A percentile compares a stretch with the other conserved stretches of the same genome.
These are phyloP conservation scores for Ophonus ardosiacus DNA, from an alignment of 2,888 invertebrate genomes.

Conservation along the genomic window DNA sequence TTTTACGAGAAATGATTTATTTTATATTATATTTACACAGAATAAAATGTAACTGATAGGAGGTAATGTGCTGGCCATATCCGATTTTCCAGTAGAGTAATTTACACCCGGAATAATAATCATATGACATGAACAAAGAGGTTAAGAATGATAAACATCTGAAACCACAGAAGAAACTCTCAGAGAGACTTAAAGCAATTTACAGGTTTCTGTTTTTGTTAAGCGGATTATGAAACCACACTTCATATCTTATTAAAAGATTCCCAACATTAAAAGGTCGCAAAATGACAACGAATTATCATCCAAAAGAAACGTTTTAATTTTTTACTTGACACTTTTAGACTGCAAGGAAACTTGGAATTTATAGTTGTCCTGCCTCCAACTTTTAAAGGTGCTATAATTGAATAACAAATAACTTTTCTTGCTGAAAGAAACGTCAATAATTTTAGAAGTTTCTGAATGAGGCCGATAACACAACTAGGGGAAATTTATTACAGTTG, in stretches of 20 bases:
- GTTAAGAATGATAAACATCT: slow-evolving; percentile 21
- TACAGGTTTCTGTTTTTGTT: slow-evolving; percentile 36
- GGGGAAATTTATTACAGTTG: not conserved
- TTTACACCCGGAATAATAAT: slow-evolving; percentile 10
- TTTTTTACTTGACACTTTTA: slow-evolving; percentile 1
- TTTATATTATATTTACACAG: no score
- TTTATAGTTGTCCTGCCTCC: slow-evolving; percentile 3
- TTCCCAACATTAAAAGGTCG: slow-evolving; percentile 19
- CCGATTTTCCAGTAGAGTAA: not conserved
- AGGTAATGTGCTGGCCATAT: no score
- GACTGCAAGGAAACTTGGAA: not conserved
- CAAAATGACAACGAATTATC: slow-evolving; percentile 11
- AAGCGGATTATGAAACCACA: slow-evolving; percentile 36
- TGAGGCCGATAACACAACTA: not conserved
- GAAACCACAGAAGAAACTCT: slow-evolving; percentile 17
- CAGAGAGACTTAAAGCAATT: slow-evolving; percentile 14
- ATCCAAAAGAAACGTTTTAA: not conserved
- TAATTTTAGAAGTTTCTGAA: slow-evolving; percentile 22
- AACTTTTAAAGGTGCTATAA: slow-evolving; percentile 2
- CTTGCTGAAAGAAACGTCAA: not conserved
- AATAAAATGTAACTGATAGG: no score
- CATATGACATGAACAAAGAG: slow-evolving; percentile 18
- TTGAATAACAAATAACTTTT: slow-evolving; percentile 8
- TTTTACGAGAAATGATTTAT: no score
- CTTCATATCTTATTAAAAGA: slow-evolving; percentile 46